Percentiles rank a stretch among this genome's conserved stretches.
phyloP scores from a whole-genome alignment of 1,140 invertebrate genomes.

The Aphelinus atriplicis region DNA sequence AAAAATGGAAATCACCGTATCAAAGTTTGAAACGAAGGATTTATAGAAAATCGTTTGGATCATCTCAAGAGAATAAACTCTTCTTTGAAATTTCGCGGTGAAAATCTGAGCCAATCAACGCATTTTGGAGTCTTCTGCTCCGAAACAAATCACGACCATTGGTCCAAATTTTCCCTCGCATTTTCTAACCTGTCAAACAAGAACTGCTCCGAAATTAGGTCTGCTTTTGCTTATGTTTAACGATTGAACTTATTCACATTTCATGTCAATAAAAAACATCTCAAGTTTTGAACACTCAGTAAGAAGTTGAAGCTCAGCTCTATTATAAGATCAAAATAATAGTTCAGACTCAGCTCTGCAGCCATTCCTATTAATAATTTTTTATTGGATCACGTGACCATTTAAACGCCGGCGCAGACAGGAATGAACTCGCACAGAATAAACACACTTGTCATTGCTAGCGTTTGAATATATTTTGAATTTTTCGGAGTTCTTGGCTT shows the following conservation, averaged over 20 bases:
- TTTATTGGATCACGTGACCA: constrained; percentile 18
- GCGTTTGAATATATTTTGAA: constrained; percentile 27
- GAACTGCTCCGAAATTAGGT: too few species aligned
- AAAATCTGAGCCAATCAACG: not conserved
- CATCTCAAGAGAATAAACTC: not conserved
- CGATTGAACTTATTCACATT: too few species aligned
- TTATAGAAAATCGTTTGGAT: too few species aligned
- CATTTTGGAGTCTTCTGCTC: not conserved
- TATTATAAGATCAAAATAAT: too few species aligned
- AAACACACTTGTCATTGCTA: constrained; percentile 26
- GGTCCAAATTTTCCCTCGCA: constrained; percentile 2
- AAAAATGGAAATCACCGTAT: too few species aligned
- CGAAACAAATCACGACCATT: not conserved
- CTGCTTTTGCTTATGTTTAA: too few species aligned
- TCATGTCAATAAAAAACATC: too few species aligned
- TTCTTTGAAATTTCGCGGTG: not conserved
- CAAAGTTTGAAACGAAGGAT: too few species aligned
- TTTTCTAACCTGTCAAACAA: not conserved
- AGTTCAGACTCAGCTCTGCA: too few species aligned
- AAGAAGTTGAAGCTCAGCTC: too few species aligned
- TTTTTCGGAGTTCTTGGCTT: not conserved
- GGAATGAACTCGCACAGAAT: constrained; percentile 8
- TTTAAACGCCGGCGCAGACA: not conserved
- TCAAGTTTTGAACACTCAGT: too few species aligned
- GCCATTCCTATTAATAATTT: too few species aligned